phyloP scores from a whole-genome alignment of 2,888 invertebrate genomes.

The Drosophila fungiperda region DNA sequence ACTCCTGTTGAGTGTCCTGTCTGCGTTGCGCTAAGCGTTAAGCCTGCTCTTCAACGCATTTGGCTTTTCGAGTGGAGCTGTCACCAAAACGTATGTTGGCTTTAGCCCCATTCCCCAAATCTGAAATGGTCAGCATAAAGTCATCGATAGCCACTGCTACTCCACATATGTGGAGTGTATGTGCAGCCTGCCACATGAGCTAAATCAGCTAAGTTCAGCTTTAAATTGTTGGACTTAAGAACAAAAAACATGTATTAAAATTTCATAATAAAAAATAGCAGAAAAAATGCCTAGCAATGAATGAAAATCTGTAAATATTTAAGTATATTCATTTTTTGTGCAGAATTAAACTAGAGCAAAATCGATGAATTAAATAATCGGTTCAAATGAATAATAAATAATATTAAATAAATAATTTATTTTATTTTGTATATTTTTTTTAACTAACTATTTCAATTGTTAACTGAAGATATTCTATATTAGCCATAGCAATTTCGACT shows the following conservation, averaged over 20 bases:
- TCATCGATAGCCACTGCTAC: conserved; percentile 42
- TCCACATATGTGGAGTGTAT: background rate
- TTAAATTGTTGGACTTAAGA: background rate
- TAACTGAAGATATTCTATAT: background rate
- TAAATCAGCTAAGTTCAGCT: background rate
- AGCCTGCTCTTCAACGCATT: conserved; percentile 60
- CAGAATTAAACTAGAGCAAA: background rate
- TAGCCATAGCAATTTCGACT: background rate
- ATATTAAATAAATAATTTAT: background rate
- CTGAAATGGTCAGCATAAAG: conserved; percentile 50
- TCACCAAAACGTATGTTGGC: conserved; percentile 55
- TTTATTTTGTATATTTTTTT: background rate
- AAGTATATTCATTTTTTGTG: background rate
- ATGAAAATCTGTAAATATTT: background rate
- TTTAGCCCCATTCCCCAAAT: conserved; percentile 27
- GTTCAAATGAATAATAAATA: too few relatives aligned
- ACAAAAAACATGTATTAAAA: background rate
- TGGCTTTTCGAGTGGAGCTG: conserved; percentile 64
- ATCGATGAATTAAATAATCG: too few relatives aligned
- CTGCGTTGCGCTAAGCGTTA: conserved; percentile 51
- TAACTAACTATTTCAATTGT: background rate
- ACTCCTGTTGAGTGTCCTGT: conserved; percentile 13
- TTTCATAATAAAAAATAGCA: background rate
- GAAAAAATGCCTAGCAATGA: background rate
- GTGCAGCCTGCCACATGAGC: background rate